A percentile compares a stretch with the other conserved stretches of the same genome.
Conservation (phyloP, 2,888 invertebrate genomes). For the Gari tellinella region DNA sequence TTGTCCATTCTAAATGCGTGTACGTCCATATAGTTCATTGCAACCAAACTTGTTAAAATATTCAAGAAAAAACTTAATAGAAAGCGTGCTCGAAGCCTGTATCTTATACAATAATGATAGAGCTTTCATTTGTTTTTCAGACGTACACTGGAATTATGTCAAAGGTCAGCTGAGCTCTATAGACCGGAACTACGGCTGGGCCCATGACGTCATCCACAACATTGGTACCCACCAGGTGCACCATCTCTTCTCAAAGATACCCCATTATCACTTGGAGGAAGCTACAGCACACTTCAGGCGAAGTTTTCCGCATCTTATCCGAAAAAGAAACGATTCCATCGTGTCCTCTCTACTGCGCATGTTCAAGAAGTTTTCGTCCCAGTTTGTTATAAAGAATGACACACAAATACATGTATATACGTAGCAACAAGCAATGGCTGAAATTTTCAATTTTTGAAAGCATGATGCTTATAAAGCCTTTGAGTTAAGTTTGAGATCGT, state of each 20-base stretch:
- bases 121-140: conserved; percentile 42
- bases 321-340: conserved; percentile 75
- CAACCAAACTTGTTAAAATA: too few relatives aligned
- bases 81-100: too few relatives aligned
- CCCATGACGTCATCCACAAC: conserved; percentile 79
- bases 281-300: conserved; percentile 78
- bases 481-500: too few relatives aligned
- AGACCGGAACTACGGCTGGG: conserved; percentile 82
- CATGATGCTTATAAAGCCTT: too few relatives aligned
- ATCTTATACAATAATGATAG: too few relatives aligned
- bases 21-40: too few relatives aligned
- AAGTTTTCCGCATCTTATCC: conserved; percentile 75
- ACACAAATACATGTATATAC: conserved; percentile 67
- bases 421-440: too few relatives aligned
- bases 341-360: conserved; percentile 76
- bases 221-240: conserved; percentile 82
- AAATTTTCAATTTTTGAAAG: too few relatives aligned
- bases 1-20: too few relatives aligned
- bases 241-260: conserved; percentile 81
- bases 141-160: conserved; percentile 79
- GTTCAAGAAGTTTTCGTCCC: conserved; percentile 73
- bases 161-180: conserved; percentile 82
- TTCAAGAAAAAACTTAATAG: too few relatives aligned
- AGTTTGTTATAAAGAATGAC: conserved; percentile 62
- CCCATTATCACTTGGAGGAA: conserved; percentile 82